Conservation (phyloP, 2,113 vertebrate genomes). For the Melanerpes formicivorus region DNA sequence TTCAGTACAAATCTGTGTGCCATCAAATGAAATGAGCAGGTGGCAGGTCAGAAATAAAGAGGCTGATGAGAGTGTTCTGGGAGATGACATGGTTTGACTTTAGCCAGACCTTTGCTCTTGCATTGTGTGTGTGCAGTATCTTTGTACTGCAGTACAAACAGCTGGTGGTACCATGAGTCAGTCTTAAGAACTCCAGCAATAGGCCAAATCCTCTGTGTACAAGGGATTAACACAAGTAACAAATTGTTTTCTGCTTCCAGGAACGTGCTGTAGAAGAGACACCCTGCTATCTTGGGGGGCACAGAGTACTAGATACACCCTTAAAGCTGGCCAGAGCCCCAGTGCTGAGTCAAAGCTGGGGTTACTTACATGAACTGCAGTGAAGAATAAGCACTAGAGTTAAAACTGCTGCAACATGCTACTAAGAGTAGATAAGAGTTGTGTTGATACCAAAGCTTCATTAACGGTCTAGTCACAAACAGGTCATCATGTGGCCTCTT, state of each 20-base stretch:
- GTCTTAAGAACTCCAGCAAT: background rate
- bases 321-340: background rate
- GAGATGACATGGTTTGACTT: background rate
- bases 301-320: background rate
- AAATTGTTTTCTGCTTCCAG: background rate
- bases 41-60: background rate
- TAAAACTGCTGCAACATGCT: background rate
- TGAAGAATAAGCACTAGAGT: background rate
- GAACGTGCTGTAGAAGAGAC: background rate
- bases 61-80: background rate
- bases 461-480: background rate
- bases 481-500: rapidly evolving
- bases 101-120: background rate
- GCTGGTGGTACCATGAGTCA: rapidly evolving
- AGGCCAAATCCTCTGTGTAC: background rate
- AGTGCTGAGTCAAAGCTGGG: background rate
- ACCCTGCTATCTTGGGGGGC: background rate
- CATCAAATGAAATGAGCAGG: background rate
- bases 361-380: background rate
- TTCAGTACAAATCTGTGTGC: background rate
- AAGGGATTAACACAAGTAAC: background rate
- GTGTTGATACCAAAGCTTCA: background rate
- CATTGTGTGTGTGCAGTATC: background rate
- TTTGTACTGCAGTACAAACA: background rate
- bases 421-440: background rate